Evolutionary conservation across 2,797 vertebrate species (phyloP), one percentile per base, ranked within the genome.

Genomic region (Triplophysa bombifrons): DNA sequence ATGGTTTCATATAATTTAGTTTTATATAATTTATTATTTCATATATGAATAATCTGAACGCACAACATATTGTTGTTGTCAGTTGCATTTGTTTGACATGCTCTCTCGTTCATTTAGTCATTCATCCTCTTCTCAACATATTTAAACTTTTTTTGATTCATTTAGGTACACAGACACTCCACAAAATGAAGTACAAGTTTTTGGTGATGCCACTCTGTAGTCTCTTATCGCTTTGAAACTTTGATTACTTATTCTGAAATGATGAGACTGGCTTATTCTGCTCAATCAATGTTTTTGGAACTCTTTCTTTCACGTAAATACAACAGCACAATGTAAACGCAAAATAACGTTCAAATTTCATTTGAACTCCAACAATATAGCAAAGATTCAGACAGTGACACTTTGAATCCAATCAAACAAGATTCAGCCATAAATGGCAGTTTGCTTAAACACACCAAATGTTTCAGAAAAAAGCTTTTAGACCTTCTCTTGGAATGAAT

Each of bases 281-380:
- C 44, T 61, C 55, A 77, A 65, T 78, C 76, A 44, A 71, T 71
- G 56, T 71, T 78, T 30, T 30, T 30, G 30, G 30, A 30, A 30
- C 0, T 5, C 30, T 4, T 30, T 30, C 4, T 30, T 30, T 30
- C 30, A 30, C 0, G 27, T 2, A 30, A 30, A 30, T 30, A 27
- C 3, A 27, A 27, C 25, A 27, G 25, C 25, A 27, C 25, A 27
- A 2, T 30, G 30, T 30, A 4, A 30, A 30, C 67, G 60, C 55
- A 70, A 77, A 61, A 78, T 70, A 41, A 70, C 4, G 22, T 22
- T 48, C 76, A 10, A 78, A 60, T 51, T 70, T 50, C 75, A 38
- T 70, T 48, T 60, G 44, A 38, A 38, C 66, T 22, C 3, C 56
- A 70, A 78, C 76, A 78, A 63, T 63, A 69, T 61, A 14, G 44